phyloP scores from a whole-genome alignment of 2,888 invertebrate species.

The Caenorhabditis macrosperma region DNA sequence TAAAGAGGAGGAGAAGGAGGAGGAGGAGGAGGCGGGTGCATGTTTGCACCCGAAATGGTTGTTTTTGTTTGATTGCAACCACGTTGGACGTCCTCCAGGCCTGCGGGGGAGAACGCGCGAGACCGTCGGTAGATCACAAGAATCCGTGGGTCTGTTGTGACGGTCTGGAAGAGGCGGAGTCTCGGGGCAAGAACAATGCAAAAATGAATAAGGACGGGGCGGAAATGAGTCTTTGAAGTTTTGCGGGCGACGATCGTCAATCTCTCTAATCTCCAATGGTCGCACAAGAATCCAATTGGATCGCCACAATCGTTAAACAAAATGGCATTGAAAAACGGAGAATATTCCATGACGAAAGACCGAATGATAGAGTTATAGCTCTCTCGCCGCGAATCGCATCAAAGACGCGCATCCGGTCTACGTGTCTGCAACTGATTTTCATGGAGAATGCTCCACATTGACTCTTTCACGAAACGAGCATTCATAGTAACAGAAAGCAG shows the following conservation, averaged over 20 bases:
- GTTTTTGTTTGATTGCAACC: constrained; percentile 43
- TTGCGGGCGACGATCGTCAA: neutral
- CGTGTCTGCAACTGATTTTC: neutral
- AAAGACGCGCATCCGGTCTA: constrained; percentile 36
- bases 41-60: constrained; percentile 46
- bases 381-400: neutral
- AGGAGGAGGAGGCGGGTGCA: constrained; percentile 20
- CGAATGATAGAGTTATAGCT: neutral
- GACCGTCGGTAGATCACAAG: constrained; percentile 29
- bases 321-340: constrained; percentile 12
- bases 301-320: neutral
- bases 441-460: too few relatives aligned
- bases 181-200: constrained; percentile 5
- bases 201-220: neutral
- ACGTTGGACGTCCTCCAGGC: constrained; percentile 21
- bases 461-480: too few relatives aligned
- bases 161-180: constrained; percentile 18
- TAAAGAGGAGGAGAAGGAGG: neutral
- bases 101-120: constrained; percentile 13
- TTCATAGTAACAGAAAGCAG: neutral
- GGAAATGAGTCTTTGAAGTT: constrained; percentile 1
- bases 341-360: neutral
- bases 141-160: constrained; percentile 6
- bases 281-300: neutral
- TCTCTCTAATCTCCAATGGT: constrained; percentile 1